Conservation (phyloP, 92 coral and sea anemone species). For the Blastomussa wellsi region DNA sequence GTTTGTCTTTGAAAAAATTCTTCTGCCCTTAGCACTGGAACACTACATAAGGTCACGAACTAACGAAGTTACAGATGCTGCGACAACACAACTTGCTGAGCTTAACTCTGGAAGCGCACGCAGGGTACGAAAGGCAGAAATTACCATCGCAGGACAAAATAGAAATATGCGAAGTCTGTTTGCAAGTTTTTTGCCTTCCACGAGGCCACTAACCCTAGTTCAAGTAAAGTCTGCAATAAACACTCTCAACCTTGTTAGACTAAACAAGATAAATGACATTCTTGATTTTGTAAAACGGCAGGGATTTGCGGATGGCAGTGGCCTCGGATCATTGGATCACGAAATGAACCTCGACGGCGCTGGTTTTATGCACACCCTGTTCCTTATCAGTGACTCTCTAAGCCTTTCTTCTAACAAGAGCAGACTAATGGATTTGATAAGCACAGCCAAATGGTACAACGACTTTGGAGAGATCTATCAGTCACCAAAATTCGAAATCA, state of each 20-base stretch:
- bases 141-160: slow-evolving; percentile 35
- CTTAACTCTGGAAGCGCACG: background rate
- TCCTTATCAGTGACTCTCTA: slow-evolving; percentile 48
- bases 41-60: slow-evolving; percentile 50
- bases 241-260: slow-evolving; percentile 26
- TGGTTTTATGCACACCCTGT: slow-evolving; percentile 62
- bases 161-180: slow-evolving; percentile 12
- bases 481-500: slow-evolving; percentile 22
- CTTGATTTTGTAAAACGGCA: slow-evolving; percentile 46
- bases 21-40: slow-evolving; percentile 63
- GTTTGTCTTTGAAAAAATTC: slow-evolving; percentile 28
- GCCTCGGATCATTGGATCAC: slow-evolving; percentile 51
- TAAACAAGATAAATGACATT: slow-evolving; percentile 34
- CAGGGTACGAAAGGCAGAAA: background rate
- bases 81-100: background rate
- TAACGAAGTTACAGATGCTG: slow-evolving; percentile 37
- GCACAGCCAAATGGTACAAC: slow-evolving; percentile 66
- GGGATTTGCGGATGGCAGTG: slow-evolving; percentile 67
- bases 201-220: background rate
- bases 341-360: slow-evolving; percentile 60
- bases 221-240: slow-evolving; percentile 17
- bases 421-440: slow-evolving; percentile 12
- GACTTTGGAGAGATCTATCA: slow-evolving; percentile 77
- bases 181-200: background rate
- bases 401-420: background rate